A percentile compares a stretch with the other conserved stretches of the same genome.
Evolutionary conservation across 2,113 vertebrate genomes (phyloP).

Genomic region (Trematocara nigrifrons): DNA sequence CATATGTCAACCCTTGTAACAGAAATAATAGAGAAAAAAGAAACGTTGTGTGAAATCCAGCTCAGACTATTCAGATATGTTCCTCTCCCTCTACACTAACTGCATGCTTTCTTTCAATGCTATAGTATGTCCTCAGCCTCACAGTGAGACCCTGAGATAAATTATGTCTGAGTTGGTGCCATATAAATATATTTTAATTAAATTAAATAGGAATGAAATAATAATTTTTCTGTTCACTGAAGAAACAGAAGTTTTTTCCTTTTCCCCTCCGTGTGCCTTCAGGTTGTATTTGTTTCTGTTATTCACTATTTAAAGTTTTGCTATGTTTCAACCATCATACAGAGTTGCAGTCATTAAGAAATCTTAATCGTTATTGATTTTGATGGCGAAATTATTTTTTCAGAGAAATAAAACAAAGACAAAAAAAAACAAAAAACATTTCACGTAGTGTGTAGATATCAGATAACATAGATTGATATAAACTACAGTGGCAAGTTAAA

Average conservation of each 20-base stretch:
- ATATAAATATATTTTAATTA: background rate
- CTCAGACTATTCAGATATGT: background rate
- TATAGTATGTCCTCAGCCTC: fast-evolving
- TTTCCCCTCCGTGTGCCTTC: background rate
- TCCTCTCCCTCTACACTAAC: background rate
- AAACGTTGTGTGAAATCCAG: background rate
- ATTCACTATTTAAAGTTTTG: background rate
- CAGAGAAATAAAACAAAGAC: background rate
- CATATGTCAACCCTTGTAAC: background rate
- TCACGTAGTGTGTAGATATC: background rate
- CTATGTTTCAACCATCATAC: fast-evolving
- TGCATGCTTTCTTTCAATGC: background rate
- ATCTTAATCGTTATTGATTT: background rate
- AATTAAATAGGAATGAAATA: background rate
- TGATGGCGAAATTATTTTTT: fast-evolving
- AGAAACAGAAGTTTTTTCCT: background rate
- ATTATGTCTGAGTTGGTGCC: background rate
- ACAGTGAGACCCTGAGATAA: background rate
- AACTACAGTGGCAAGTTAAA: background rate
- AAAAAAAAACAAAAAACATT: background rate
- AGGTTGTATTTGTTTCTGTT: background rate
- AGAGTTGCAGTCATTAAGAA: background rate
- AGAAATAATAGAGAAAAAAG: background rate
- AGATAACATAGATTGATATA: fast-evolving
- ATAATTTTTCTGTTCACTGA: background rate